Conservation (phyloP, 2,888 invertebrate genomes). For the Apodemia duryi region DNA sequence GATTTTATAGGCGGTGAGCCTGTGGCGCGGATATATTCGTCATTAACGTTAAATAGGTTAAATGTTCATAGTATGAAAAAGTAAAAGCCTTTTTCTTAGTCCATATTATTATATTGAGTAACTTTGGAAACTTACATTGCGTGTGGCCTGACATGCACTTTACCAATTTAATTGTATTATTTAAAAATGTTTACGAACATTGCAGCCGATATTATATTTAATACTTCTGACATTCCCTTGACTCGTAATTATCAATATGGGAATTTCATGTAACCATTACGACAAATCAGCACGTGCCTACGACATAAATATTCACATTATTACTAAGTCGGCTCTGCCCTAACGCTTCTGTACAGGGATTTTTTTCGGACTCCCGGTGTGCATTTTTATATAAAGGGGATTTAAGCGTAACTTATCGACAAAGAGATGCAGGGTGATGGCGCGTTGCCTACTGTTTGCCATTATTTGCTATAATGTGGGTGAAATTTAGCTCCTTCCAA, state of each 20-base stretch:
- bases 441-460: slow-evolving; percentile 67
- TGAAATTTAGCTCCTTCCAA: slow-evolving; percentile 72
- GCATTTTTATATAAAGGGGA: slow-evolving; percentile 72
- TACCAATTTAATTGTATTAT: not conserved
- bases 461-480: slow-evolving; percentile 77
- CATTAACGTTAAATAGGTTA: no score
- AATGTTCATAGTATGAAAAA: no score
- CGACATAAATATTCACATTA: slow-evolving; percentile 76
- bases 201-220: not conserved
- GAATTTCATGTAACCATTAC: slow-evolving; percentile 67
- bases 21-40: no score
- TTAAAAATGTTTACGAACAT: not conserved
- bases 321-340: slow-evolving; percentile 52
- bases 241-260: slow-evolving; percentile 67
- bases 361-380: slow-evolving; percentile 68
- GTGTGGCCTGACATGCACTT: no score
- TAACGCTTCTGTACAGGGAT: slow-evolving; percentile 41
- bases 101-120: no score
- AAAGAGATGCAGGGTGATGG: slow-evolving; percentile 57
- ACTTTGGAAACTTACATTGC: no score
- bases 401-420: slow-evolving; percentile 65
- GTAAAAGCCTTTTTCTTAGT: no score
- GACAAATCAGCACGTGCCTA: slow-evolving; percentile 69
- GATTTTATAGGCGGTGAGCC: no score
- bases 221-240: slow-evolving; percentile 38